These are phyloP conservation scores for Phocides pigmalion DNA, from an alignment of 1,140 invertebrate species.

Conservation along the genomic window DNA sequence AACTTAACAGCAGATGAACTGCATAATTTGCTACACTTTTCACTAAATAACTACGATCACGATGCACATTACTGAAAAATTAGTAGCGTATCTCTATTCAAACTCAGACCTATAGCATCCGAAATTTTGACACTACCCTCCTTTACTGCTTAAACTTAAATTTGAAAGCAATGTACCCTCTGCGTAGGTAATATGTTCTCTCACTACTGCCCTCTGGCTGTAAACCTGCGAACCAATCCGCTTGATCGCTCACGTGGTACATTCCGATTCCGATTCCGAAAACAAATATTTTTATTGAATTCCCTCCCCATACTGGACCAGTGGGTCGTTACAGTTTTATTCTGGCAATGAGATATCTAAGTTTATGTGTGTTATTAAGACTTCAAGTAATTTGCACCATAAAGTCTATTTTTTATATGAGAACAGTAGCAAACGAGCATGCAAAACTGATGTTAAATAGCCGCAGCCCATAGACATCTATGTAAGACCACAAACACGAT, in stretches of 20 bases:
- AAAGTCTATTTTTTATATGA: not conserved
- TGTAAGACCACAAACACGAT: too few species aligned
- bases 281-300: conserved; percentile 35
- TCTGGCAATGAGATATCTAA: not conserved
- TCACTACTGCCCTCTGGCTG: conserved; percentile 9
- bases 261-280: conserved; percentile 21
- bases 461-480: too few species aligned
- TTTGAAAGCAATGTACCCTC: not conserved
- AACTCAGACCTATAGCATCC: too few species aligned
- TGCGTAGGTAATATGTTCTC: not conserved
- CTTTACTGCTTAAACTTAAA: too few species aligned
- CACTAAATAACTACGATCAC: too few species aligned
- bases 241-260: conserved; percentile 21
- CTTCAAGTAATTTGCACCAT: not conserved
- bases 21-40: too few species aligned
- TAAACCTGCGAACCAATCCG: conserved; percentile 18
- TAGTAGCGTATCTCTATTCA: too few species aligned
- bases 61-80: too few species aligned
- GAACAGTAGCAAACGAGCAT: too few species aligned
- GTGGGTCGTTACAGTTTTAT: conserved; percentile 4
- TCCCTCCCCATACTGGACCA: conserved; percentile 9
- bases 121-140: too few species aligned
- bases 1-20: too few species aligned
- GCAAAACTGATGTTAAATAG: too few species aligned
- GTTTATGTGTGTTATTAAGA: not conserved